Base-by-base conservation (phyloP, 2,113 vertebrate species). In the Grus americana region DNA sequence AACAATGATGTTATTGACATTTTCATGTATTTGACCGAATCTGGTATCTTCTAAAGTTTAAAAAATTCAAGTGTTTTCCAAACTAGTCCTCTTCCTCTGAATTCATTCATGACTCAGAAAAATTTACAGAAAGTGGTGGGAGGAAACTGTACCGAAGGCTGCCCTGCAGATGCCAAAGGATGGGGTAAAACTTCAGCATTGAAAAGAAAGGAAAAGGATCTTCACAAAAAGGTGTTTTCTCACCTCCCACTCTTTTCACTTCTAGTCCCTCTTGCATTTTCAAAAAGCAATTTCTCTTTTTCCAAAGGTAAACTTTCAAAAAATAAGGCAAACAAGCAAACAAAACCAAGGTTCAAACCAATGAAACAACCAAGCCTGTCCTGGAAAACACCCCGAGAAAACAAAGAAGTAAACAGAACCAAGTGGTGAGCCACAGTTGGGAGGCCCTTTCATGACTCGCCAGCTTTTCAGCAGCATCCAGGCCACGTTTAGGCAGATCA, bases 21-120 rank as follows among this genome's bases (percentile, higher is more conserved):
- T 96, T 97, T 95, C 40, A 83, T 79, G 14, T 62, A 66, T 86
- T 88, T 76, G 49, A 73, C 91, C 14, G 88, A 91, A 75, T 68
- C 17, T 87, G 40, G 1, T 87, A 21, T 27, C 17, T 86, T 80
- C 55, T 86, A 5, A 88, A 72, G 58, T 62, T 70, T 44, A 66
- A 54, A 84, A 86, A 72, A 50, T 40, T 71, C 13, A n/a, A 36
- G 7, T 59, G 19, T 67, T 92, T 94, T 87, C 32, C 70, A 82
- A 83, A 92, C 5, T 11, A 68, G 9, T 65, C 14, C 34, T 81
- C 44, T 63, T 76, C 5, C 50, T 5, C 1, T 82, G 50, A 79
- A 79, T 49, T 62, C 3, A 46, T 57, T 93, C 14, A 30, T 38
- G 27, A 85, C 17, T 81, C 57, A 91, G 68, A 83, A 72, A 7